These are phyloP conservation scores for Bombus breviceps DNA, from an alignment of 1,140 invertebrate species.

Conservation along the genomic window DNA sequence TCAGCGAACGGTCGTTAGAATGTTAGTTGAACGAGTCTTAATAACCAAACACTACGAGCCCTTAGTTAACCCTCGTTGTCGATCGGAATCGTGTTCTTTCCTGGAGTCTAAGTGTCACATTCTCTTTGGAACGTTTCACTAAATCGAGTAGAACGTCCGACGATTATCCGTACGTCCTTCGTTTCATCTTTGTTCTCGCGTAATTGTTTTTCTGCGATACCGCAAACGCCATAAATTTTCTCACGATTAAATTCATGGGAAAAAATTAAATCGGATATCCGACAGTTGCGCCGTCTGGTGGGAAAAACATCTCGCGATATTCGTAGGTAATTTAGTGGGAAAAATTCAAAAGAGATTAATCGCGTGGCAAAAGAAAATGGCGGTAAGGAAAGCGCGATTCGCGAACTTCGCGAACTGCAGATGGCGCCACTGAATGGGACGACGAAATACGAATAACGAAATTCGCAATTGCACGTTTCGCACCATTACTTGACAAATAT, in stretches of 20 bases:
- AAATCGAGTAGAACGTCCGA: not conserved
- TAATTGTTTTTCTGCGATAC: no score
- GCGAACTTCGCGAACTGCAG: constrained; percentile 52
- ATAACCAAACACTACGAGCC: constrained; percentile 60
- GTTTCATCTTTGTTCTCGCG: no score
- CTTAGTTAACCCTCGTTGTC: constrained; percentile 63
- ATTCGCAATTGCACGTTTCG: not conserved
- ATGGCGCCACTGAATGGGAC: constrained; percentile 64
- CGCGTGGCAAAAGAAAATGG: constrained; percentile 63
- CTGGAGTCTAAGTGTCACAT: constrained; percentile 32
- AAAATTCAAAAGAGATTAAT: constrained; percentile 11
- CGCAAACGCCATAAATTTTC: no score
- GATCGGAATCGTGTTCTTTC: constrained; percentile 55
- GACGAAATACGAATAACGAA: not conserved
- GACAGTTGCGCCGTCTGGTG: rapidly evolving
- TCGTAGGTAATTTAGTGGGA: not conserved
- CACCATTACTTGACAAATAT: not conserved
- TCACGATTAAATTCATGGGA: not conserved
- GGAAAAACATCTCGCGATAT: not conserved
- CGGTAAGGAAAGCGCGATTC: constrained; percentile 28
- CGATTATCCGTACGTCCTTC: not conserved
- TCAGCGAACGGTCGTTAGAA: constrained; percentile 30
- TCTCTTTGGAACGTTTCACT: constrained; percentile 3
- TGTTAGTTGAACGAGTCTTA: constrained; percentile 40
- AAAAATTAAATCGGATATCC: not conserved